Evolutionary conservation across 30 jellyfish, hydroid and myxozoan species (phyloP), one percentile per base, ranked within the genome.

Genomic region (Chrysaora quinquecirrha): DNA sequence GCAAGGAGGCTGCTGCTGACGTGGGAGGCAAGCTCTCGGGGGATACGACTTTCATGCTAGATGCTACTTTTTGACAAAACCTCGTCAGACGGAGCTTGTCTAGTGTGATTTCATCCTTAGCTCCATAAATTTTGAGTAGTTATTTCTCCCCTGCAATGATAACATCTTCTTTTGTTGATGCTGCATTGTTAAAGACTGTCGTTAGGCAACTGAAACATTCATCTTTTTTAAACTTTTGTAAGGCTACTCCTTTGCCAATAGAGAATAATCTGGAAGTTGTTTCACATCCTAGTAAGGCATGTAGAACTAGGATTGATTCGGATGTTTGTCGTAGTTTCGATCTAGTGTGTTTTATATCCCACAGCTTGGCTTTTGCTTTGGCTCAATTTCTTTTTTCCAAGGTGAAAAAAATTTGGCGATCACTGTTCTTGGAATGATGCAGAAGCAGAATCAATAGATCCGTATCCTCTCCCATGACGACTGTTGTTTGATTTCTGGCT

Each of bases 211-310:
- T 31, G 80, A 68, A 68, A n/a, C 80, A 20, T 68, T 68, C 85
- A 19, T 73, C 38, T 38, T 38, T 38, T 38, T 38, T 14, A 38
- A 2, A 30, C 50, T 16, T 38, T 38, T 38, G 54, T 38, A 73
- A 18, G 46, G 71, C 85, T 50, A 50, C 54, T 23, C 73, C 85
- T 21, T 68, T 68, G 80, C 80, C 80, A 68, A 68, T 34, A 19
- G 85, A 73, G 34, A 73, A 73, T 14, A 73, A 34, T 22, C 71
- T 68, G 48, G 73, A 48, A 35, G 76, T 73, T 21, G 47, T 50
- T 9, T 73, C 73, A 60, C 85, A 73, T 23, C 85, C 76, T 3
- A 73, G 50, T 43, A 73, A 73, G 85, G 85, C 85, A 73, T 73
- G 85, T 20, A 73, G 29, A 73, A 73, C 31, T 46, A 73, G 46